Conservation (phyloP, 2,797 vertebrate species). For the Spinus olivaceus region DNA sequence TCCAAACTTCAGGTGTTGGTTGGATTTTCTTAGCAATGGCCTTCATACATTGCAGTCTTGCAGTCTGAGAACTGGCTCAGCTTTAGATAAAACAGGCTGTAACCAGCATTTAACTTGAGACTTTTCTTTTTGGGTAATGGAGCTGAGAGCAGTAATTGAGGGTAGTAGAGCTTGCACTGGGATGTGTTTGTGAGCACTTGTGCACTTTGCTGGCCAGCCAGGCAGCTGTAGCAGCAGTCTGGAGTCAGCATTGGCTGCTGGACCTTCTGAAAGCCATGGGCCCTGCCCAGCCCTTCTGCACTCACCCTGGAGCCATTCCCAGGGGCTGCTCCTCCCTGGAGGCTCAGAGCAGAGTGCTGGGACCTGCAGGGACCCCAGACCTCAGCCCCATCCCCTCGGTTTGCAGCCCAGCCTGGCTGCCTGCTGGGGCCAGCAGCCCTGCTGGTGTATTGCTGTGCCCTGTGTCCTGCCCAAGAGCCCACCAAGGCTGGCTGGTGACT, state of each 20-base stretch:
- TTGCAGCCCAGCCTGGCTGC: background rate
- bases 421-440: background rate
- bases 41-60: background rate
- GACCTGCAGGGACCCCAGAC: background rate
- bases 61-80: background rate
- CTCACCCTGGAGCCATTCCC: fast-evolving
- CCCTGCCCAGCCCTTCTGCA: background rate
- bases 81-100: background rate
- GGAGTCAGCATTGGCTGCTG: background rate
- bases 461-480: background rate
- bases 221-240: background rate
- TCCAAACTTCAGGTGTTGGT: background rate
- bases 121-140: background rate
- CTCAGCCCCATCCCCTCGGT: fast-evolving
- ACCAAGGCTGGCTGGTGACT: background rate
- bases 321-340: fast-evolving
- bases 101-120: background rate
- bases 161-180: background rate
- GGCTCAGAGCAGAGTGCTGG: fast-evolving
- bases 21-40: background rate
- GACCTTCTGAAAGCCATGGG: fast-evolving
- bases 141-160: background rate
- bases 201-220: fast-evolving
- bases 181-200: background rate
- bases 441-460: background rate